Conservation (phyloP, 2,797 vertebrate species). For the Labroides dimidiatus region DNA sequence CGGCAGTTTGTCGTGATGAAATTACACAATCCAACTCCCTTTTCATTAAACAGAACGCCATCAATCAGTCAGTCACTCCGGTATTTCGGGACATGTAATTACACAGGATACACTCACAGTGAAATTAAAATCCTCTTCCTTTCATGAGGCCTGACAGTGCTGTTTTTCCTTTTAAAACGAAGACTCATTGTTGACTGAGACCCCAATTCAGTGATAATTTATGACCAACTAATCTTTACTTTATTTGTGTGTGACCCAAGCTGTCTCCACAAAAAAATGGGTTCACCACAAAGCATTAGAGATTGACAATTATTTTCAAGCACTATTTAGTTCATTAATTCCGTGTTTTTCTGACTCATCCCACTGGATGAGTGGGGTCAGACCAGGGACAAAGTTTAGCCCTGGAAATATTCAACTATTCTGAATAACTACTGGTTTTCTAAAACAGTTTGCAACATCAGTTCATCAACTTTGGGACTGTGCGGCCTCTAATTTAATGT, state of each 20-base stretch:
- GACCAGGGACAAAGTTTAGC: neutral
- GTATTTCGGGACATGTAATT: neutral
- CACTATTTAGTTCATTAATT: neutral
- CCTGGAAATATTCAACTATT: neutral
- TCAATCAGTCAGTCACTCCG: neutral
- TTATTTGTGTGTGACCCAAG: slow-evolving; percentile 17
- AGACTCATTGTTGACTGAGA: slow-evolving; percentile 35
- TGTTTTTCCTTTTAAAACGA: slow-evolving; percentile 29
- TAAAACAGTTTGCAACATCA: neutral
- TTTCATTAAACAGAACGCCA: neutral
- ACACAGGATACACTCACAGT: neutral
- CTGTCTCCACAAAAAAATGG: slow-evolving; percentile 11
- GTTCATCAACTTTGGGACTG: too few species aligned
- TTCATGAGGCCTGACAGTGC: slow-evolving; percentile 7
- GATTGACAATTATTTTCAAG: neutral
- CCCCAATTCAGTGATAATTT: slow-evolving; percentile 14
- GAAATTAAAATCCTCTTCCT: slow-evolving; percentile 2
- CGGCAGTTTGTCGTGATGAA: neutral
- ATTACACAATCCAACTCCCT: neutral
- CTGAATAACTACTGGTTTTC: neutral
- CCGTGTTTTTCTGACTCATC: slow-evolving; percentile 9
- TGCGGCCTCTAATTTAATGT: too few species aligned
- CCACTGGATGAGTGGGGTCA: neutral
- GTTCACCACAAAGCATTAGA: neutral
- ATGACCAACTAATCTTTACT: slow-evolving; percentile 13